A percentile compares a stretch with the other conserved stretches of the same genome.
Evolutionary conservation across 2,797 vertebrate genomes (phyloP).

Genomic region (Crocidura indochinensis): DNA sequence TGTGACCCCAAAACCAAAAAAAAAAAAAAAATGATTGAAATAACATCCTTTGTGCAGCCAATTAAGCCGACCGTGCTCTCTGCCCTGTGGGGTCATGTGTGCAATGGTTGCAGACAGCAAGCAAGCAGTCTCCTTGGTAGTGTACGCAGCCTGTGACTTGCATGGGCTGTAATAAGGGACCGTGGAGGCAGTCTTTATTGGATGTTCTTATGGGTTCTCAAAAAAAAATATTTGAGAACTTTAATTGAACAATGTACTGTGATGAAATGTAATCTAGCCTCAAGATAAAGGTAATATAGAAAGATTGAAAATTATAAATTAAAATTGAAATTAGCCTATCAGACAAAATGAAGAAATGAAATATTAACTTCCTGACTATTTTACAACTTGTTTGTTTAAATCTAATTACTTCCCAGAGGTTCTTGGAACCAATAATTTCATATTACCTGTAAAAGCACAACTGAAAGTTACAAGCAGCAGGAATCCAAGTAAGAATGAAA

Average conservation of each 20-base stretch:
- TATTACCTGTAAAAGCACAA: not conserved
- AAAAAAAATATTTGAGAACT: slow-evolving; percentile 50
- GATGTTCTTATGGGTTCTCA: no score
- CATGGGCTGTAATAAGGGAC: no score
- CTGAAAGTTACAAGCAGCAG: not conserved
- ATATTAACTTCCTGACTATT: not conserved
- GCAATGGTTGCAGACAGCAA: no score
- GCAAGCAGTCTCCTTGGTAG: no score
- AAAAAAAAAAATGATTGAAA: no score
- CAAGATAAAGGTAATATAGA: not conserved
- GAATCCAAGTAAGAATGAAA: not conserved
- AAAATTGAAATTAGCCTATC: not conserved
- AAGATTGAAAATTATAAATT: slow-evolving; percentile 42
- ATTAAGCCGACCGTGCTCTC: no score
- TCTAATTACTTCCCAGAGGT: not conserved
- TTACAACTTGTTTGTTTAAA: not conserved
- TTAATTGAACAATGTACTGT: not conserved
- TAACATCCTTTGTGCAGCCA: no score
- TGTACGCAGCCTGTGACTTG: no score
- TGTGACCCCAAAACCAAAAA: no score
- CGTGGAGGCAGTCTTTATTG: no score
- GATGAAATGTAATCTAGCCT: slow-evolving; percentile 26
- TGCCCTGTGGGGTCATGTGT: no score
- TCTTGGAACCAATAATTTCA: slow-evolving; percentile 13
- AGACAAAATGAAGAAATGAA: not conserved